Evolutionary conservation across 1,140 invertebrate species (phyloP).

Genomic region (Drosophila suzukii): DNA sequence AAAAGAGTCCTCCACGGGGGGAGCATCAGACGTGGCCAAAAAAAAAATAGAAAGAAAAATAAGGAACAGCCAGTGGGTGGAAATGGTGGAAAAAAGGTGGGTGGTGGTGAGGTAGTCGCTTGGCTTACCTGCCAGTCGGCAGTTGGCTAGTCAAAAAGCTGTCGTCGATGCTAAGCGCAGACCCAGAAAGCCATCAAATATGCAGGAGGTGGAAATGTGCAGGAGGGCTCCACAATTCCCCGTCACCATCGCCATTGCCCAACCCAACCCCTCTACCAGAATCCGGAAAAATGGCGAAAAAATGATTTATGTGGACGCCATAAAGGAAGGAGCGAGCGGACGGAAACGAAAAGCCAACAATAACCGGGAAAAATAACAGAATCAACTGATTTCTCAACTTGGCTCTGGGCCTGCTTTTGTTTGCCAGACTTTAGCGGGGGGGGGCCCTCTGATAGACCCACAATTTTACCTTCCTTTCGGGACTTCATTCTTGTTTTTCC

Average conservation of each 20-base stretch:
- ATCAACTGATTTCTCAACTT: constrained; percentile 79
- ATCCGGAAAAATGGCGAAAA: constrained; percentile 67
- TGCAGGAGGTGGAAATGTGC: constrained; percentile 56
- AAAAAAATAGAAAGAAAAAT: constrained; percentile 35
- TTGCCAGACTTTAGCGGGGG: constrained; percentile 20
- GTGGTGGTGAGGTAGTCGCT: constrained; percentile 32
- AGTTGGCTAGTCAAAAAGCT: constrained; percentile 80
- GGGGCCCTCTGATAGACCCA: constrained; percentile 15
- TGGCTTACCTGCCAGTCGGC: constrained; percentile 73
- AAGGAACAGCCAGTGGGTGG: constrained; percentile 24
- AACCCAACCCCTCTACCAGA: constrained; percentile 5
- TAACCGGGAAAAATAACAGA: constrained; percentile 68
- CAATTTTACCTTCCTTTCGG: constrained; percentile 39
- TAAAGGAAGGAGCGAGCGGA: constrained; percentile 38
- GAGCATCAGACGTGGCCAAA: constrained; percentile 54
- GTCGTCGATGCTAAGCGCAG: constrained; percentile 79
- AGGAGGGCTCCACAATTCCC: constrained; percentile 9
- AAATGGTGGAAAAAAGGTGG: neutral
- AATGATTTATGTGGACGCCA: constrained; percentile 80
- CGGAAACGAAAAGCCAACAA: constrained; percentile 43
- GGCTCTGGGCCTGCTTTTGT: constrained; percentile 53
- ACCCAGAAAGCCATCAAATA: constrained; percentile 69
- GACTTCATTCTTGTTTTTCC: constrained; percentile 22
- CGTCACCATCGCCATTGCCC: constrained; percentile 14
- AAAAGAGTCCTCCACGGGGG: constrained; percentile 30